Evolutionary conservation across 2,113 vertebrate species (phyloP).

Genomic region (Python bivittatus): DNA sequence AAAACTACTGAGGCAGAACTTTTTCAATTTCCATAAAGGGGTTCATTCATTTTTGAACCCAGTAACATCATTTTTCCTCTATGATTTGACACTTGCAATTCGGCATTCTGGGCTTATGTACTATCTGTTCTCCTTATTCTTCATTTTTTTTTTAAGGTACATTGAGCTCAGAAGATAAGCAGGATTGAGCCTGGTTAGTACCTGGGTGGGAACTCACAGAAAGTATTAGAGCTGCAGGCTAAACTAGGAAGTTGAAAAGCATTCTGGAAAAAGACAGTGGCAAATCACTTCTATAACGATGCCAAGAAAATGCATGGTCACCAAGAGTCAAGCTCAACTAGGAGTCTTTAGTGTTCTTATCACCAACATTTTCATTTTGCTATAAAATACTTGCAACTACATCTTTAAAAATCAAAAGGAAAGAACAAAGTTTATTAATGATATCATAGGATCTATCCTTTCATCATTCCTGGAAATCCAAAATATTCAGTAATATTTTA

Average conservation of each 20-base stretch:
- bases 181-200: not conserved
- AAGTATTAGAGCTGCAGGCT: not conserved
- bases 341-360: not conserved
- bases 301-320: not conserved
- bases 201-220: not conserved
- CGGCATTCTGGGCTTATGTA: slow-evolving; percentile 50
- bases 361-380: not conserved
- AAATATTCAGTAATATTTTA: not conserved
- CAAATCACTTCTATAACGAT: not conserved
- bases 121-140: slow-evolving; percentile 12
- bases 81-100: slow-evolving; percentile 45
- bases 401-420: slow-evolving; percentile 26
- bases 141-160: slow-evolving; percentile 24
- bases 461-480: slow-evolving; percentile 28
- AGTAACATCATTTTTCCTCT: slow-evolving; percentile 44
- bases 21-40: slow-evolving; percentile 44
- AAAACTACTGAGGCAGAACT: slow-evolving; percentile 44
- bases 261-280: not conserved
- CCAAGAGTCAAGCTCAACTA: not conserved
- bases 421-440: slow-evolving; percentile 35
- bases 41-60: slow-evolving; percentile 55
- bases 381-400: not conserved
- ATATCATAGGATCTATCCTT: slow-evolving; percentile 14
- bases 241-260: not conserved
- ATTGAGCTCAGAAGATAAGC: slow-evolving; percentile 6